These are phyloP conservation scores for Sebastiscus albofasciatus DNA, from an alignment of 2,797 vertebrate species.

Conservation along the genomic window DNA sequence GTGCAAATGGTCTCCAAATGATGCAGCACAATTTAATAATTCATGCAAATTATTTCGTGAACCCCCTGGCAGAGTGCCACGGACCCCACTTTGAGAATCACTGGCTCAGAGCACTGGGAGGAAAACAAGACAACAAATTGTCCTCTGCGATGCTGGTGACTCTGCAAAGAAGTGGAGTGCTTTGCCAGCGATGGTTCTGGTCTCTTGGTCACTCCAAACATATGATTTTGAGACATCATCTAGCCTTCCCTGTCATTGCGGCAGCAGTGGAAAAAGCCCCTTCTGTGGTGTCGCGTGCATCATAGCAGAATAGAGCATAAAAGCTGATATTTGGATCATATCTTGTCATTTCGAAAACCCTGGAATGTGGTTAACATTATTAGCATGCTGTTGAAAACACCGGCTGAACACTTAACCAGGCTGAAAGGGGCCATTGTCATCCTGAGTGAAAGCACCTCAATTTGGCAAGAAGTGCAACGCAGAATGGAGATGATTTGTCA, in stretches of 20 bases:
- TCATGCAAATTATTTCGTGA: too few species aligned
- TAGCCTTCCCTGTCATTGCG: neutral
- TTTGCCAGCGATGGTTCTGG: neutral
- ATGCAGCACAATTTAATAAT: too few species aligned
- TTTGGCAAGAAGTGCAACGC: slow-evolving; percentile 38
- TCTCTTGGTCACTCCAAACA: slow-evolving; percentile 10
- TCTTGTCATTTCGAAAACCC: slow-evolving; percentile 31
- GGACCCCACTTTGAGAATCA: too few species aligned
- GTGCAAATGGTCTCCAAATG: too few species aligned
- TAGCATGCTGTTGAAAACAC: slow-evolving; percentile 46
- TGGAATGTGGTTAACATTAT: slow-evolving; percentile 36
- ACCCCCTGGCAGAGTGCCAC: too few species aligned
- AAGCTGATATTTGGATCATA: slow-evolving; percentile 34
- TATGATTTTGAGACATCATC: slow-evolving; percentile 34
- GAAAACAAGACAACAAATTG: neutral
- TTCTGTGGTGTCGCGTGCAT: neutral
- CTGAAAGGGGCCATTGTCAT: slow-evolving; percentile 46
- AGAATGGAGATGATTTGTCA: slow-evolving; percentile 22
- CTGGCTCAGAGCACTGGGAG: neutral
- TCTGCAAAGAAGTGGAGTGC: slow-evolving; percentile 9
- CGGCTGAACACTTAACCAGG: slow-evolving; percentile 40
- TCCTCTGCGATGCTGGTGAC: neutral
- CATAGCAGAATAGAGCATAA: slow-evolving; percentile 5
- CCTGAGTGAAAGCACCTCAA: slow-evolving; percentile 33
- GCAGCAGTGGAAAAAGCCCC: neutral